Percentiles rank a stretch among this genome's conserved stretches.
Evolutionary conservation across 2,888 invertebrate species (phyloP).

Genomic region (Ametastegia equiseti): DNA sequence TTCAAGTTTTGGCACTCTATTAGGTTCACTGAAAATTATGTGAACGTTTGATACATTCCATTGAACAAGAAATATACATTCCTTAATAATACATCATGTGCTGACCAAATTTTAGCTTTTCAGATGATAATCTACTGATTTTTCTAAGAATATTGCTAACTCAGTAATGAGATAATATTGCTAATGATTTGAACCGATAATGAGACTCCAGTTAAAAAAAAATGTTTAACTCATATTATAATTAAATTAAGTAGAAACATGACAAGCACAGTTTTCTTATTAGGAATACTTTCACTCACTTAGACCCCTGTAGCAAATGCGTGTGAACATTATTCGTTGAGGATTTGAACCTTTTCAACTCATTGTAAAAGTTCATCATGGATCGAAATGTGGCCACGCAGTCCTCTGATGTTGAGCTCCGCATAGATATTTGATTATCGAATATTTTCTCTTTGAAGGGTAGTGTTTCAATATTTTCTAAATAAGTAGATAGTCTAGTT

Average conservation of each 20-base stretch:
- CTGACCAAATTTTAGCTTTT: not conserved
- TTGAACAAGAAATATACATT: not conserved
- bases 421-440: constrained; percentile 47
- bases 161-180: not conserved
- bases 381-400: constrained; percentile 56
- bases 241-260: not conserved
- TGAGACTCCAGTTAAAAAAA: not conserved
- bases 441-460: constrained; percentile 62
- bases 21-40: constrained; percentile 17
- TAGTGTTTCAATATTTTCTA: constrained; percentile 67
- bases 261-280: not conserved
- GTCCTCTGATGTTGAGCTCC: constrained; percentile 22
- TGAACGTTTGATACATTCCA: not conserved
- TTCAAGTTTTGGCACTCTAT: not conserved
- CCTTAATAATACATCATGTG: not conserved
- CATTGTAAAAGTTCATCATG: constrained; percentile 57
- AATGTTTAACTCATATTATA: not conserved
- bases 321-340: not conserved
- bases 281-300: not conserved
- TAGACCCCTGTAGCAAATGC: not conserved
- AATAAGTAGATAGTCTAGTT: constrained; percentile 14
- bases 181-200: not conserved
- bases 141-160: not conserved
- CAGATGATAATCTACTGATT: not conserved
- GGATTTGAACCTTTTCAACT: constrained; percentile 35